Base-by-base conservation (phyloP, 1,140 invertebrate genomes). In the Meloidogyne chitwoodi region DNA sequence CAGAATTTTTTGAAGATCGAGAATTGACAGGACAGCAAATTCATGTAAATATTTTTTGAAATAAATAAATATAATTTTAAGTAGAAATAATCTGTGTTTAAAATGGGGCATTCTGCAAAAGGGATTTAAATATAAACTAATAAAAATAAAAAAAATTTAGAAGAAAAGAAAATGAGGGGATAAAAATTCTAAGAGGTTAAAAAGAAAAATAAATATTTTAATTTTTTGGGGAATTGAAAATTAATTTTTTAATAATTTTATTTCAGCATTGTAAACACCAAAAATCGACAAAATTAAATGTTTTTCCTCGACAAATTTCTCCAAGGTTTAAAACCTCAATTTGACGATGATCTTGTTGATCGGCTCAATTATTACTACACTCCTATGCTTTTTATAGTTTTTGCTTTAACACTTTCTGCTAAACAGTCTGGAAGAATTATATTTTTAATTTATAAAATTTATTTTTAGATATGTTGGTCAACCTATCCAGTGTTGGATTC, bases 321-420 rank as follows among this genome's bases (percentile, higher is more conserved):
- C 11, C 83, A 87, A 70, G 84, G 83, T 29, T 74, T 86, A n/a
- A 87, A 86, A 77, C 85, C 85, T 16, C 86, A 87, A 41, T 89
- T 88, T 77, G 90, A 90, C 79, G 90, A 90, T 83, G 89, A 90
- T 79, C 83, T 89, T 24, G 84, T 90, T 64, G 90, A 90, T 83
- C 81, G 90, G 68, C 83, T 90, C 24, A 90, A 89, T 68, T 79
- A 80, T 31, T 77, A 87, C 62, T 89, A 88, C 77, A 89, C 88
- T 14, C 88, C 87, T 26, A 87, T 88, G 72, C 84, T 90, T 14
- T 82, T 85, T 22, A 84, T 87, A 63, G 83, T 86, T 44, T 86
- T 86, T 69, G 83, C 86, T 14, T 73, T 86, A 34, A 86, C 85
- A 10, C 77, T 86, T 8, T 81, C 79, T 56, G 85, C 85, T 29